phyloP scores from a whole-genome alignment of 2,888 invertebrate genomes.

The Synergus laeviventris region DNA sequence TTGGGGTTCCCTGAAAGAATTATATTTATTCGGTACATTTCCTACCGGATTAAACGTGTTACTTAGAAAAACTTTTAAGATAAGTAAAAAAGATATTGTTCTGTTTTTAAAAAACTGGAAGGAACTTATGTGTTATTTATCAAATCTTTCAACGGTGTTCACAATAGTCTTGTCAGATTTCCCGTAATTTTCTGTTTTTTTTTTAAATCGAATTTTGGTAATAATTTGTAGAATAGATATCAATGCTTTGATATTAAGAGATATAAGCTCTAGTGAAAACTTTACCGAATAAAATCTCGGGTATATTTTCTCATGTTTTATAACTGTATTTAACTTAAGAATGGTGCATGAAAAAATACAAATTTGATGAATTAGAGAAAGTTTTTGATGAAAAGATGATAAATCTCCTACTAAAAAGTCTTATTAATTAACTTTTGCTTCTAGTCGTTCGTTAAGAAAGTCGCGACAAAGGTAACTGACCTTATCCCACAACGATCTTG shows the following conservation, averaged over 20 bases:
- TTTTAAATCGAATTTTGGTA: background rate
- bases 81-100: too few species aligned
- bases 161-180: conserved; percentile 4
- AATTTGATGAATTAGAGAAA: too few species aligned
- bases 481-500: conserved; percentile 80
- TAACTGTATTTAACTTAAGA: background rate
- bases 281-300: background rate
- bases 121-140: too few species aligned
- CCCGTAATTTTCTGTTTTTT: background rate
- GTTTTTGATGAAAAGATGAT: too few species aligned
- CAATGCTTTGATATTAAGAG: background rate
- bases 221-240: too few species aligned
- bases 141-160: background rate
- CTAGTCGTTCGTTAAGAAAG: conserved; percentile 84
- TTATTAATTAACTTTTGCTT: conserved; percentile 45
- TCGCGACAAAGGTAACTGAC: conserved; percentile 81
- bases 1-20: too few species aligned
- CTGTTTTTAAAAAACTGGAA: too few species aligned
- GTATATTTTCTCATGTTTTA: background rate
- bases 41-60: too few species aligned
- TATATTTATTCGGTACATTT: too few species aligned
- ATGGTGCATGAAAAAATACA: background rate
- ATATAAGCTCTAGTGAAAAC: background rate
- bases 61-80: too few species aligned
- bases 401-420: too few species aligned